Evolutionary conservation across 2,113 vertebrate species (phyloP).

Genomic region (Murina feae): DNA sequence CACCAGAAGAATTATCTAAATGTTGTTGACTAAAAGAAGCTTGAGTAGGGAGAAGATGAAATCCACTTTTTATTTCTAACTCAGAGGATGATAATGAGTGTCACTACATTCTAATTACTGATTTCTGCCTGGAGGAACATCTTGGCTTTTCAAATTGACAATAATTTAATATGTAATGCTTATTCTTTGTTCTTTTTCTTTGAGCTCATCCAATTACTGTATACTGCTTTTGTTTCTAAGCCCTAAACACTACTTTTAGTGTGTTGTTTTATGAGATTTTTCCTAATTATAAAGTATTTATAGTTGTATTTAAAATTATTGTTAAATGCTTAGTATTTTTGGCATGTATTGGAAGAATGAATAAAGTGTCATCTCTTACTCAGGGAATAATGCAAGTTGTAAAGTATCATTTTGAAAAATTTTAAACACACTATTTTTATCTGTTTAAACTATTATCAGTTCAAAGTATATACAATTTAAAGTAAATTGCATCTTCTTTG

Average conservation of each 20-base stretch:
- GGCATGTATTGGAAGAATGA: slow-evolving; percentile 58
- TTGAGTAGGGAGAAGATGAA: background rate
- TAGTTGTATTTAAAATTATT: slow-evolving; percentile 70
- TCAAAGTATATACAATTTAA: slow-evolving; percentile 11
- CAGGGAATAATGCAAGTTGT: slow-evolving; percentile 59
- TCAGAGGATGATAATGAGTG: slow-evolving; percentile 61
- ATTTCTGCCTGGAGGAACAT: slow-evolving; percentile 71
- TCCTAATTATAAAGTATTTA: slow-evolving; percentile 68
- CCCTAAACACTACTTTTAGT: slow-evolving; percentile 37
- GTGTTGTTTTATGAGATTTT: slow-evolving; percentile 36
- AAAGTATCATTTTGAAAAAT: slow-evolving; percentile 23
- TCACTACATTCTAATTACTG: slow-evolving; percentile 68
- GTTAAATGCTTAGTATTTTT: slow-evolving; percentile 67
- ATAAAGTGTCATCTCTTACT: slow-evolving; percentile 60
- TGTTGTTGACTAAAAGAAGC: slow-evolving; percentile 32
- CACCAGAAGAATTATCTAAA: background rate
- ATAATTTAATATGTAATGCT: slow-evolving; percentile 10
- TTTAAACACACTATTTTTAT: slow-evolving; percentile 38
- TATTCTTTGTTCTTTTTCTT: slow-evolving; percentile 50
- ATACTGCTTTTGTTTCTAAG: slow-evolving; percentile 44
- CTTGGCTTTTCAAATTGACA: slow-evolving; percentile 47
- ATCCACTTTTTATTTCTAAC: slow-evolving; percentile 57
- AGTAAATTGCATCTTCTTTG: background rate
- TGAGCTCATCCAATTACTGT: slow-evolving; percentile 20
- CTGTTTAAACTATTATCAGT: slow-evolving; percentile 10